Conservation (phyloP, 37 sponge, comb jelly and placozoan genomes). For the Geodia barretti region DNA sequence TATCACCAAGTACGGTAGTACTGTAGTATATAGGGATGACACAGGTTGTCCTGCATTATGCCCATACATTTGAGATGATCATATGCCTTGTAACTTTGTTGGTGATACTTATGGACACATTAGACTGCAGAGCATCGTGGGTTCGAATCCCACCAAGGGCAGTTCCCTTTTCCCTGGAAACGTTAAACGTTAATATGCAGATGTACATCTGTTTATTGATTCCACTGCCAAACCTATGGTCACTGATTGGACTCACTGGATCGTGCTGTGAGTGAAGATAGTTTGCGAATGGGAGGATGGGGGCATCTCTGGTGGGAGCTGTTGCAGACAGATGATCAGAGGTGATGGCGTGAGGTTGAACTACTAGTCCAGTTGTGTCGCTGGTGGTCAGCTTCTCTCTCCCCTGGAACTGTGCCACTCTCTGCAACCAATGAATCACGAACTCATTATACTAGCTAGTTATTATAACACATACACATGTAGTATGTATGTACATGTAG, state of each 20-base stretch:
- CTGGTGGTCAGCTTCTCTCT: conserved; percentile 25
- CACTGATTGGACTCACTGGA: conserved; percentile 20
- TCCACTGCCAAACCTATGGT: neutral
- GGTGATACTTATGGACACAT: neutral
- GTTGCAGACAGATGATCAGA: neutral
- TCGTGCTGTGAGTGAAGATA: conserved; percentile 35
- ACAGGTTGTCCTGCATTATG: too few relatives aligned
- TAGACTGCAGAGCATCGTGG: too few relatives aligned
- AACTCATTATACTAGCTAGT: neutral
- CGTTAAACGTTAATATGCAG: too few relatives aligned
- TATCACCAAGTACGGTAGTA: too few relatives aligned
- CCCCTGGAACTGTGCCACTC: conserved; percentile 29
- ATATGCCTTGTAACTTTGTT: too few relatives aligned
- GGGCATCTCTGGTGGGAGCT: neutral
- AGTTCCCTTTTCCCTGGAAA: too few relatives aligned
- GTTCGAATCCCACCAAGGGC: too few relatives aligned
- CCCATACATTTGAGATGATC: too few relatives aligned
- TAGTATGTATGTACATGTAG: neutral
- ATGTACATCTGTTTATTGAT: neutral
- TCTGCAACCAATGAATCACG: conserved; percentile 21
- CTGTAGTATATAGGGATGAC: too few relatives aligned
- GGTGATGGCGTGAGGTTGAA: neutral
- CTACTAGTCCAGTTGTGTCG: conserved; percentile 2
- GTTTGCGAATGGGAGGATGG: conserved; percentile 4
- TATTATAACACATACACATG: neutral